Evolutionary conservation across 2,113 vertebrate species (phyloP), one percentile per base, ranked within the genome.

Genomic region (Peromyscus leucopus): DNA sequence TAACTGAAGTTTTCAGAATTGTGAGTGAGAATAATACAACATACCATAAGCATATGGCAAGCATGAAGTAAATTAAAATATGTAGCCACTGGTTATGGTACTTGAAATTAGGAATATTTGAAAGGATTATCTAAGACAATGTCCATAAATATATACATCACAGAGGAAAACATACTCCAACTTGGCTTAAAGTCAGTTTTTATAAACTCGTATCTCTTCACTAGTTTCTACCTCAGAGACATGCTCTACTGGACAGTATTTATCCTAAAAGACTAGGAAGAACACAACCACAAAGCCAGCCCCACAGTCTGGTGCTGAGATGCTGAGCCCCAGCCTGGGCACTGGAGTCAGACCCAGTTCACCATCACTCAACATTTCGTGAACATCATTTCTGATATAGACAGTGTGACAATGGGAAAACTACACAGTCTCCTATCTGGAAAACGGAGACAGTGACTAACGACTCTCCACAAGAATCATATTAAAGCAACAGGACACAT

Each of bases 91-190:
- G 31, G 55, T 67, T 89, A 65, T 26, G 17, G 87, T 71, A 36
- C 7, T 67, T 91, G 26, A 91, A 94, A 91, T 91, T 83, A 90
- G 63, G 26, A 46, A 61, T 51, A 67, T 67, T 55, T 63, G 28
- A 96, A 97, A 94, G 69, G 24, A 5, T 42, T 42, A 84, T 55
- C 83, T 88, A 93, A 95, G 71, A 80, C 2, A 92, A 71, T 63
- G 7, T 87, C 55, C 86, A 72, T 59, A 89, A 96, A 87, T 39
- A 88, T 0, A 78, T 5, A 80, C 6, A 13, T 95, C 48, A 87
- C 79, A 97, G 28, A 94, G 72, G 72, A 91, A 97, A 85, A 85
- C 28, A 74, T 48, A 75, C 33, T 61, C 36, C 31, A 48, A 89
- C 16, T 0, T 61, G 80, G 57, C 33, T 69, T 90, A 48, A 57